These are phyloP conservation scores for Macrotrachela quadricornifera DNA, from an alignment of 1,140 invertebrate species.

Conservation along the genomic window DNA sequence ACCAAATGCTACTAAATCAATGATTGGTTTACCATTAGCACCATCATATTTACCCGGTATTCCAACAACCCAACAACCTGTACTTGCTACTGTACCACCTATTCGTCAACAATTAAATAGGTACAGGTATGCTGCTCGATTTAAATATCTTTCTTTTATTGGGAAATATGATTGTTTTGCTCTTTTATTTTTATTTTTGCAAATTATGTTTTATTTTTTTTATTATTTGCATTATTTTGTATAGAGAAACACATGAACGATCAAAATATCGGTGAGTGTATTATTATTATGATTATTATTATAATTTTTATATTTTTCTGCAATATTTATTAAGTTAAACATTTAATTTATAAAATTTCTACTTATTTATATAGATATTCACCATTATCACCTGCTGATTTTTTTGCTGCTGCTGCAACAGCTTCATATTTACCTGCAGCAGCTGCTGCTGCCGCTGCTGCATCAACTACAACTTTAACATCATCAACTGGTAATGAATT, in stretches of 20 bases:
- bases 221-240: slow-evolving; percentile 32
- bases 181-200: too few relatives aligned
- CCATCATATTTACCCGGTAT: not conserved
- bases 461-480: not conserved
- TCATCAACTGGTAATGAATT: not conserved
- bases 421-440: not conserved
- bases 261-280: slow-evolving; percentile 50
- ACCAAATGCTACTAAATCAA: slow-evolving; percentile 17
- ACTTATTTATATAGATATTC: slow-evolving; percentile 2
- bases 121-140: not conserved
- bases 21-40: slow-evolving; percentile 6
- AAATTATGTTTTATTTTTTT: not conserved
- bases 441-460: too few relatives aligned
- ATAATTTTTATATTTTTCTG: too few relatives aligned
- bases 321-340: too few relatives aligned
- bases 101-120: too few relatives aligned
- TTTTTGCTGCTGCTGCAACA: slow-evolving; percentile 1
- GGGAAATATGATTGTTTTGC: too few relatives aligned
- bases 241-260: slow-evolving; percentile 57
- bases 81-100: too few relatives aligned
- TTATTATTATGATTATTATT: too few relatives aligned
- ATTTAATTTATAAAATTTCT: too few relatives aligned
- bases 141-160: not conserved
- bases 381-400: not conserved
- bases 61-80: too few relatives aligned